These are phyloP conservation scores for Lerista edwardsae DNA, from an alignment of 2,797 vertebrate genomes.

Conservation along the genomic window DNA sequence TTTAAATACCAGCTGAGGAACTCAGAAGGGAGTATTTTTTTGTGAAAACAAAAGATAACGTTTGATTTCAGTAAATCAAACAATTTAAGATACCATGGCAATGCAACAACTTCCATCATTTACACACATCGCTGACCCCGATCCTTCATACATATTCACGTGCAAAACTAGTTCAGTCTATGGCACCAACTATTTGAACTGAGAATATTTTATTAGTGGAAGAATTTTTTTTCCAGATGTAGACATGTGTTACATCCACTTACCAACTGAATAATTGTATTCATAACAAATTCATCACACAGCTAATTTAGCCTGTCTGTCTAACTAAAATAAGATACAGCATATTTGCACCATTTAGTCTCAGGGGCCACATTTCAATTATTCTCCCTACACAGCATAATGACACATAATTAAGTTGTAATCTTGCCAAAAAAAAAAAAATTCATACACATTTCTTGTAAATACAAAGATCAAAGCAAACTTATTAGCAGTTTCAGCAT, in stretches of 20 bases:
- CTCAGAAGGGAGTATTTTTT: neutral
- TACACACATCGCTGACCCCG: neutral
- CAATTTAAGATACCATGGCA: neutral
- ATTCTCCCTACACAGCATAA: constrained; percentile 78
- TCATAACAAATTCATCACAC: constrained; percentile 80
- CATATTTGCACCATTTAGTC: constrained; percentile 75
- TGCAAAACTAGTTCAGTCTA: constrained; percentile 45
- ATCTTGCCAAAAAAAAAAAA: constrained; percentile 74
- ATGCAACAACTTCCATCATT: constrained; percentile 13
- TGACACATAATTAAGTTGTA: constrained; percentile 77
- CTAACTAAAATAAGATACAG: constrained; percentile 79
- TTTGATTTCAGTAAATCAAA: neutral
- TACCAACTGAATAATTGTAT: constrained; percentile 80
- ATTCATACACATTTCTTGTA: constrained; percentile 77
- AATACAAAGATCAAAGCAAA: constrained; percentile 76
- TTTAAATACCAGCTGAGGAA: neutral
- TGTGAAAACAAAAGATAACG: constrained; percentile 2
- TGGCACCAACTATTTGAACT: constrained; percentile 38
- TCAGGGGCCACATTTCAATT: constrained; percentile 80
- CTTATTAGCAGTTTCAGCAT: constrained; percentile 70
- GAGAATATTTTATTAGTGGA: constrained; percentile 50
- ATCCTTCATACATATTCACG: constrained; percentile 15
- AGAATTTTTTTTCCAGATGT: constrained; percentile 61
- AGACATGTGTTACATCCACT: constrained; percentile 71
- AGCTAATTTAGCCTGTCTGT: constrained; percentile 82